Evolutionary conservation across 2,888 invertebrate genomes (phyloP).

Genomic region (Lysandra bellargus): DNA sequence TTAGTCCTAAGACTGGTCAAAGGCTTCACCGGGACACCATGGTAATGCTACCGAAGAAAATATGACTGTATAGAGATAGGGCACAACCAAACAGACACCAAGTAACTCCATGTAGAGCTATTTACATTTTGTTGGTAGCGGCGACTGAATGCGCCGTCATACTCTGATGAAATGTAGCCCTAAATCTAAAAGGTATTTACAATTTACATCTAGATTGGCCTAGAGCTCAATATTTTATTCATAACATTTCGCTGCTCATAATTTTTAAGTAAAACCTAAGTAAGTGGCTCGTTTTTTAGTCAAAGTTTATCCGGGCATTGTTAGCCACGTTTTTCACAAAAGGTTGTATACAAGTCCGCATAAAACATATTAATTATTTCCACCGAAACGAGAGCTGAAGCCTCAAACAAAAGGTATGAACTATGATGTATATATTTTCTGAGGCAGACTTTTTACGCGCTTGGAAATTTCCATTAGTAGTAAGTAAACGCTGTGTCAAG

Average conservation of each 20-base stretch:
- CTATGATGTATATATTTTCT: slow-evolving; percentile 3
- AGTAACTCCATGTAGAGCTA: no score
- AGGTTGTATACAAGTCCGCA: not conserved
- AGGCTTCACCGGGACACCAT: no score
- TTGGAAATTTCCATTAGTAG: not conserved
- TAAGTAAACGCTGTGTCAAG: not conserved
- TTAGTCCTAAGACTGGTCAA: no score
- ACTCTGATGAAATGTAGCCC: no score
- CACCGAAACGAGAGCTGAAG: not conserved
- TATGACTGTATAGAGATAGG: no score
- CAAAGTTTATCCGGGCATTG: not conserved
- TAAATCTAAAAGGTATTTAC: no score
- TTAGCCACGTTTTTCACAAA: not conserved
- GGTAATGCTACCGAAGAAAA: no score
- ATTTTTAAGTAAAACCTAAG: not conserved
- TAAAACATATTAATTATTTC: slow-evolving; percentile 16
- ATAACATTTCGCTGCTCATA: not conserved
- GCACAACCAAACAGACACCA: no score
- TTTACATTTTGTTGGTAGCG: no score
- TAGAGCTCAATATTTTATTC: not conserved
- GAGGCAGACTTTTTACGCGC: not conserved
- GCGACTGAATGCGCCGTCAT: no score
- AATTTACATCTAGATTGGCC: no score
- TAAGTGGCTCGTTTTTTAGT: slow-evolving; percentile 1
- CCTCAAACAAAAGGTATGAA: slow-evolving; percentile 9